Conservation (phyloP, 2,797 vertebrate species). For the Protosalanx chinensis region DNA sequence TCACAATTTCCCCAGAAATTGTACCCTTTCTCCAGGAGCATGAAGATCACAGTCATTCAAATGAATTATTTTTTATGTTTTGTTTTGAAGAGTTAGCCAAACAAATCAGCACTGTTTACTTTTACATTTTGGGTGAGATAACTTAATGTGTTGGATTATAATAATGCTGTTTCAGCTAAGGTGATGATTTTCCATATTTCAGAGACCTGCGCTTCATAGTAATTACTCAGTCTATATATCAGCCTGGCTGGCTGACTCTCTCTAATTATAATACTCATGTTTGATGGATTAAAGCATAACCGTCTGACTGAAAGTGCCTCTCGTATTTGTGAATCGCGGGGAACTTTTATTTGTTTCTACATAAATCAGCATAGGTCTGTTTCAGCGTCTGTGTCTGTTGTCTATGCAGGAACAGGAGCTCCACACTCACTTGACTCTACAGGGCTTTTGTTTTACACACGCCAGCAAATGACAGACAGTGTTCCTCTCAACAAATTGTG, state of each 20-base stretch:
- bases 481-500: no score
- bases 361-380: constrained; percentile 27
- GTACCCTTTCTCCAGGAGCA: no score
- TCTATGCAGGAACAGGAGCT: constrained; percentile 1
- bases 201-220: constrained; percentile 54
- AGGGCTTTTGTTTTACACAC: constrained; percentile 42
- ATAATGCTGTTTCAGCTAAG: constrained; percentile 15
- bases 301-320: constrained; percentile 46
- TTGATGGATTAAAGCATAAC: constrained; percentile 54
- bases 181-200: constrained; percentile 61
- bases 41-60: no score
- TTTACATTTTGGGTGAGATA: neutral
- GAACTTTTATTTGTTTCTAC: constrained; percentile 46
- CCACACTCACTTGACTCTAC: constrained; percentile 23
- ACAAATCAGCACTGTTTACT: neutral
- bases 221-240: constrained; percentile 62
- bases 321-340: constrained; percentile 28
- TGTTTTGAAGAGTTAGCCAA: no score
- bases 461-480: constrained; percentile 29
- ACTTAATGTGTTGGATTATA: neutral
- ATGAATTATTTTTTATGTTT: no score
- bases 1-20: no score
- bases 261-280: constrained; percentile 59
- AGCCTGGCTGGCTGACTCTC: constrained; percentile 31
- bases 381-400: neutral